Base-by-base conservation (phyloP, 2,113 vertebrate species). In the Podiceps cristatus region DNA sequence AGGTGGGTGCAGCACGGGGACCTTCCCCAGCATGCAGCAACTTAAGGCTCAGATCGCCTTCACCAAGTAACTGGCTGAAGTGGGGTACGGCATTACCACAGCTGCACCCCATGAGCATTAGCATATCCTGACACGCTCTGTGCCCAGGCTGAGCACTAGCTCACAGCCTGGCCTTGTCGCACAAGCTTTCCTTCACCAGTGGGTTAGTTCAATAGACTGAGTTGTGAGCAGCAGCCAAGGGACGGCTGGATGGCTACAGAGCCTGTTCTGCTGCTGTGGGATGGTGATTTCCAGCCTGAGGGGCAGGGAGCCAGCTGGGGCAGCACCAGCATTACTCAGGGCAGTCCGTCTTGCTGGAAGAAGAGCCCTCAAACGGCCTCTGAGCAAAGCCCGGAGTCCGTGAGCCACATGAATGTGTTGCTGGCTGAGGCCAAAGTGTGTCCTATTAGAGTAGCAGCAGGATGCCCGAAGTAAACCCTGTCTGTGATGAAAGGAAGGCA, bases 401-500 rank as follows among this genome's bases (percentile, higher is more conserved):
- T 13, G 15, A 90, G 37, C 93, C 66, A 44, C 33, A 2, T 23
- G 59, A 67, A 71, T 23, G 55, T 3, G 86, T 5, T 77, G 72
- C 68, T 56, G 27, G 82, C 92, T 7, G 25, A 90, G 92, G 92
- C 95, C 62, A 86, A 75, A 95, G 83, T 0, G 0, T 52, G 73
- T 77, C 77, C 84, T 88, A 85, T 96, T 96, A 96, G 71, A 82
- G 84, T 12, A 96, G 86, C 93, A 94, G 96, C 91, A 90, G 97
- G 93, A 94, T 69, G 63, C 69, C 89, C 5, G 0, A 69, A 94
- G 80, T 66, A 96, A 96, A 90, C 86, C 22, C 56, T 53, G 56
- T 18, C 93, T 69, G 96, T 91, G 93, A 96, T 93, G 87, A 94
- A 96, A 97, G 89, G 93, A 96, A 94, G 89, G 91, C 94, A 97